These are phyloP conservation scores for Polietes domitor DNA, from an alignment of 2,888 invertebrate species.

Conservation along the genomic window DNA sequence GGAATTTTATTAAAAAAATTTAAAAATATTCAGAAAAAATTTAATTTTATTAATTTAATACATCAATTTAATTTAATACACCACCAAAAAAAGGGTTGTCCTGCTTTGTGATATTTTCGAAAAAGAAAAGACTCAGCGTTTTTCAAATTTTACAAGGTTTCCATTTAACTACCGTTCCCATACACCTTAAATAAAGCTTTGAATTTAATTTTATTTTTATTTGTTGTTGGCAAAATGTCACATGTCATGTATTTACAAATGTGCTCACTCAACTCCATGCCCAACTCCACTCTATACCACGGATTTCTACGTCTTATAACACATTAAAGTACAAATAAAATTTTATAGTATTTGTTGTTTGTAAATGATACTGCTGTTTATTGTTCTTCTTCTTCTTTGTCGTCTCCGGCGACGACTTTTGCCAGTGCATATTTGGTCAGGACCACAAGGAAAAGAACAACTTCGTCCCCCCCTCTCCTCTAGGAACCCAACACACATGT, in stretches of 20 bases:
- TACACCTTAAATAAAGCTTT: too few species aligned
- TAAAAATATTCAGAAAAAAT: too few species aligned
- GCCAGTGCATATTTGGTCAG: neutral
- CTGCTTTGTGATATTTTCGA: too few species aligned
- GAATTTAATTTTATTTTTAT: neutral
- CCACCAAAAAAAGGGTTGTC: too few species aligned
- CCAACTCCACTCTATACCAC: neutral
- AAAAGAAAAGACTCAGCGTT: too few species aligned
- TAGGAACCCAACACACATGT: neutral
- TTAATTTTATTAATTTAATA: too few species aligned
- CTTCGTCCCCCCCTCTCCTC: neutral
- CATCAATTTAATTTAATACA: too few species aligned
- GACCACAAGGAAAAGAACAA: neutral
- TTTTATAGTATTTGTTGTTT: neutral
- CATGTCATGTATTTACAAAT: neutral
- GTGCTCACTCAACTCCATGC: too few species aligned
- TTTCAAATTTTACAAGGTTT: too few species aligned
- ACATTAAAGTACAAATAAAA: slow-evolving; percentile 32
- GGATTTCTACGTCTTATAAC: slow-evolving; percentile 5
- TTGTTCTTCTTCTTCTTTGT: neutral
- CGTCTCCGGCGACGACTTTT: neutral
- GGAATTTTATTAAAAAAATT: too few species aligned
- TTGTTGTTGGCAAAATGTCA: neutral
- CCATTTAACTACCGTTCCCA: too few species aligned
- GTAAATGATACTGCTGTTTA: neutral